A percentile compares a stretch with the other conserved stretches of the same genome.
Conservation (phyloP, 2,888 invertebrate species). For the Trissonchulus sp. region DNA sequence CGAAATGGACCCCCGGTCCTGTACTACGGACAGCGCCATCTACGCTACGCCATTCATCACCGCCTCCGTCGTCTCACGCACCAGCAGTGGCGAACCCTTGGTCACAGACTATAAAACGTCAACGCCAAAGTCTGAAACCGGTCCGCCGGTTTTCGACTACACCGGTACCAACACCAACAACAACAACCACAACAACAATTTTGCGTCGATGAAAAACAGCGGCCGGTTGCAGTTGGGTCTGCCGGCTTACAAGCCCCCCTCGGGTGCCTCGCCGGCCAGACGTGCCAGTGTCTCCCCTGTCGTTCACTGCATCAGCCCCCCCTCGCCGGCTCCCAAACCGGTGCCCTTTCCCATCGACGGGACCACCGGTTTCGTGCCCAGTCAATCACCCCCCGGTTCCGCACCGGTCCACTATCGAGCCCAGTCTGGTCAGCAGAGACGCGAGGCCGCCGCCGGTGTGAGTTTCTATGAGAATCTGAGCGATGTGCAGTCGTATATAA, state of each 20-base stretch:
- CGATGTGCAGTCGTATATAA: neutral
- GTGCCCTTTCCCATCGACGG: neutral
- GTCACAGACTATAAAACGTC: neutral
- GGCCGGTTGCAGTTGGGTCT: neutral
- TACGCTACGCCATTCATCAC: neutral
- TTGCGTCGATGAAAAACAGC: neutral
- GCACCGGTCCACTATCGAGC: neutral
- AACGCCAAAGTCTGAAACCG: neutral
- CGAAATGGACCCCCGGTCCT: neutral
- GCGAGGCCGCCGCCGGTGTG: neutral
- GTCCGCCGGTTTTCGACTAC: neutral
- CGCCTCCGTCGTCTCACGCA: neutral
- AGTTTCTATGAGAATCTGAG: neutral
- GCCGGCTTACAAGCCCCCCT: too few relatives aligned
- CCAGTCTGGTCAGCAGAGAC: neutral
- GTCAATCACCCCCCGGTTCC: neutral
- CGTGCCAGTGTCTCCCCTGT: neutral
- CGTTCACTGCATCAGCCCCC: neutral
- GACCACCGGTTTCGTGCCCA: neutral
- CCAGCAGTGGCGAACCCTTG: neutral
- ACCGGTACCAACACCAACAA: neutral
- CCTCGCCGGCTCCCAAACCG: neutral
- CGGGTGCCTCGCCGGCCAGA: too few relatives aligned
- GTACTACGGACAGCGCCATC: neutral
- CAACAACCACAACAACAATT: neutral